phyloP scores from a whole-genome alignment of 2,888 invertebrate species.

The Digitonthophagus gazella region DNA sequence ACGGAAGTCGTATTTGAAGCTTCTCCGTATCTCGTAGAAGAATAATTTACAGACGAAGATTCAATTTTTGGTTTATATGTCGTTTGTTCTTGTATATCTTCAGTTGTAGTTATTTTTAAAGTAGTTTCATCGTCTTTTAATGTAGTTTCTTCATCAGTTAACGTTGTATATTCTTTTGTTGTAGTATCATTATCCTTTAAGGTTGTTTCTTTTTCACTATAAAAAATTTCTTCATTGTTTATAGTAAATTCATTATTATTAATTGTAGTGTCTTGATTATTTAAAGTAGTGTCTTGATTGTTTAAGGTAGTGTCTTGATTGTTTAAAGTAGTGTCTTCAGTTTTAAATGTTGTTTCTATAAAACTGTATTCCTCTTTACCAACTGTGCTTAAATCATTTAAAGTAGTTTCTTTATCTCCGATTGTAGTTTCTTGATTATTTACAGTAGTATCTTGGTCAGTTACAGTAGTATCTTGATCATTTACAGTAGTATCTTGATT shows the following conservation, averaged over 20 bases:
- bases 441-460: too few species aligned
- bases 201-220: not conserved
- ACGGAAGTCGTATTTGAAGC: not conserved
- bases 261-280: not conserved
- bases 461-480: not conserved
- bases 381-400: not conserved
- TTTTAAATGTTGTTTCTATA: not conserved
- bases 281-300: too few species aligned
- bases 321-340: not conserved
- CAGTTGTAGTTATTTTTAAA: not conserved
- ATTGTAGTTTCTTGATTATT: too few species aligned
- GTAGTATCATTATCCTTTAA: not conserved
- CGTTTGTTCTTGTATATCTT: not conserved
- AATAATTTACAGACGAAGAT: not conserved
- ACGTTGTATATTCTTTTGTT: not conserved
- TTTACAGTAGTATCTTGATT: not conserved
- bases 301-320: not conserved
- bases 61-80: not conserved
- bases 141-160: not conserved
- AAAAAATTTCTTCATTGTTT: not conserved
- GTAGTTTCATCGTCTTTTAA: conserved; percentile 1
- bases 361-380: not conserved
- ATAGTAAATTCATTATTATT: not conserved
- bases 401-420: not conserved
- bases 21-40: not conserved